These are phyloP conservation scores for Heterohyrax brucei DNA, from an alignment of 2,797 vertebrate genomes.

Conservation along the genomic window DNA sequence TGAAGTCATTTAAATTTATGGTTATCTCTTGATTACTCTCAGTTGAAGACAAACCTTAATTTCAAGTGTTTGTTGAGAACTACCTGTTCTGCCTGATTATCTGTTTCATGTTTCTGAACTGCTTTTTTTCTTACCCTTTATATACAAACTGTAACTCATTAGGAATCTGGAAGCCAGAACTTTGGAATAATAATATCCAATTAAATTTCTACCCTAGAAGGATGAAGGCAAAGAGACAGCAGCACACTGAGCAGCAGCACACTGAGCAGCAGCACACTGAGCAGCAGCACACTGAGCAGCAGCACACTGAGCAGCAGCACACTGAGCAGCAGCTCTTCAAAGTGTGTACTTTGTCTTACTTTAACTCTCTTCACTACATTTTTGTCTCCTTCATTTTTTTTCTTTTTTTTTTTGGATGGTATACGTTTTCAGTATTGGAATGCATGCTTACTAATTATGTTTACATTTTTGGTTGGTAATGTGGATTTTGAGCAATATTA, in stretches of 20 bases:
- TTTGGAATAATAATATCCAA: slow-evolving; percentile 70
- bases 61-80: slow-evolving; percentile 78
- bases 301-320: no score
- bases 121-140: slow-evolving; percentile 59
- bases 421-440: no score
- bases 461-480: no score
- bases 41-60: slow-evolving; percentile 71
- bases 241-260: background rate
- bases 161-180: slow-evolving; percentile 65
- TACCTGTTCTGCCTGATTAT: slow-evolving; percentile 75
- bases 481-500: no score
- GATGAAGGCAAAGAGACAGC: background rate
- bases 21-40: slow-evolving; percentile 70
- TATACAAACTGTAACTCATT: slow-evolving; percentile 54
- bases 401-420: no score
- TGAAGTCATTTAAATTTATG: slow-evolving; percentile 77
- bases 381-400: no score
- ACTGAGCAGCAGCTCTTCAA: background rate
- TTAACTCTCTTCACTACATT: background rate
- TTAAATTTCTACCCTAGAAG: slow-evolving; percentile 57
- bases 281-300: no score
- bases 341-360: background rate
- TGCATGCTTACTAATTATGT: no score
- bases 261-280: no score
- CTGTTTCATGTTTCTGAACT: slow-evolving; percentile 70